These are phyloP conservation scores for Plebejus argus DNA, from an alignment of 2,888 invertebrate species.

Conservation along the genomic window DNA sequence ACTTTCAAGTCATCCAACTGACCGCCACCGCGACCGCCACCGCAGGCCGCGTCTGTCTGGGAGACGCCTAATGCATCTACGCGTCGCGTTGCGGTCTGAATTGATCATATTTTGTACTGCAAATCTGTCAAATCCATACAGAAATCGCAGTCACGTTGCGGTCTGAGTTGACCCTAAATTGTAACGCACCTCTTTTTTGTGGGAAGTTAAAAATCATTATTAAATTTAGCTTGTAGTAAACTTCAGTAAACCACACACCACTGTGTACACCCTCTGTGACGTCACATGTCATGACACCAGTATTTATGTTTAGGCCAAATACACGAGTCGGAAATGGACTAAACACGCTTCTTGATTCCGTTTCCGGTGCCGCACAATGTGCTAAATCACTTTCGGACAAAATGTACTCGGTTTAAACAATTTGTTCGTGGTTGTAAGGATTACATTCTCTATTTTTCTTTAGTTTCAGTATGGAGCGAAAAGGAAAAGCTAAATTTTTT, in stretches of 20 bases:
- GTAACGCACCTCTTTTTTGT: no score
- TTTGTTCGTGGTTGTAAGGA: not conserved
- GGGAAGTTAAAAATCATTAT: not conserved
- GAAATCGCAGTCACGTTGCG: no score
- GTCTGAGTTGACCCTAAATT: no score
- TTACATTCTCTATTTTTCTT: not conserved
- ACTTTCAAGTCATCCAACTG: no score
- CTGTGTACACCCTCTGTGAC: not conserved
- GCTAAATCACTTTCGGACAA: constrained; percentile 11
- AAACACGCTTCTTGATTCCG: constrained; percentile 14
- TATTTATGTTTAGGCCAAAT: constrained; percentile 17
- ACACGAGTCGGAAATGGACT: constrained; percentile 17
- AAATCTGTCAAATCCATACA: no score
- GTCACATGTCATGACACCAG: not conserved
- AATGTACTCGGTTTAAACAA: constrained; percentile 16
- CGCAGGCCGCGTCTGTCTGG: no score
- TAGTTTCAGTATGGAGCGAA: not conserved
- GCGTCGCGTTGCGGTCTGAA: no score
- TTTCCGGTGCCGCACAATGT: not conserved
- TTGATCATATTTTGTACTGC: no score
- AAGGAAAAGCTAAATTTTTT: not conserved
- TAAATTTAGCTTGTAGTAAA: not conserved
- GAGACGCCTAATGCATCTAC: no score
- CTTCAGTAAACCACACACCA: not conserved
- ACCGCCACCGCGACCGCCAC: no score